Base-by-base conservation (phyloP, 1,140 invertebrate genomes). In the Rhizoglyphus robini region DNA sequence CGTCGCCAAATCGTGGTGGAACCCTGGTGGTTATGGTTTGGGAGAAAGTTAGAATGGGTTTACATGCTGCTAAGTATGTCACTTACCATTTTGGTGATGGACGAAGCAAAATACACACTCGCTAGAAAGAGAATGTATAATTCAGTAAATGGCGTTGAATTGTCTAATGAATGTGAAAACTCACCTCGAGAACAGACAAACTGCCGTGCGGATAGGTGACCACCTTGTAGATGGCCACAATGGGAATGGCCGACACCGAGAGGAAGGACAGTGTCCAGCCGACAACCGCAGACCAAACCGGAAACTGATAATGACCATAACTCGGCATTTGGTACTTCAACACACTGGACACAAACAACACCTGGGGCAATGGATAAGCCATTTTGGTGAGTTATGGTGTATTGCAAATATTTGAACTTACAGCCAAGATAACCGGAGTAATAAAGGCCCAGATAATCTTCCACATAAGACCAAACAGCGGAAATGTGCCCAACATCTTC, bases 371-470 rank as follows among this genome's bases (percentile, higher is more conserved):
- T 51, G 11, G 31, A 61, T 20, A 68, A 38, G 1, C 51, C 41
- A 23, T 29, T 27, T 25, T 41, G 30, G 20, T 15, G 3, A 4
- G 25, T 23, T 38, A 30, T 5, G 30, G 0, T 58, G 3, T 49
- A 64, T 23, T 31, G 29, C 49, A 41, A 46, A 38, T 13, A 67
- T n/a, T 59, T 38, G 38, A 25, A 48, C 75, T 71, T 70, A 81
- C 81, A 72, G 86, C 77, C 29, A 89, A 79, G 13, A 87, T 81
- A 20, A 83, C 77, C n/a, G 88, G 88, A 1, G 86, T 87, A 36
- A 89, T 79, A 15, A 83, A 76, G 65, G 83, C 82, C 88, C 88
- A 90, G 82, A 88, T 84, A 65, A 81, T 78, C 61, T 81, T 83
- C 88, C 88, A 90, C 72, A 87, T 87, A 4, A 72, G 61, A 81